phyloP scores from a whole-genome alignment of 2,888 invertebrate species.

The Microdon myrmicae region DNA sequence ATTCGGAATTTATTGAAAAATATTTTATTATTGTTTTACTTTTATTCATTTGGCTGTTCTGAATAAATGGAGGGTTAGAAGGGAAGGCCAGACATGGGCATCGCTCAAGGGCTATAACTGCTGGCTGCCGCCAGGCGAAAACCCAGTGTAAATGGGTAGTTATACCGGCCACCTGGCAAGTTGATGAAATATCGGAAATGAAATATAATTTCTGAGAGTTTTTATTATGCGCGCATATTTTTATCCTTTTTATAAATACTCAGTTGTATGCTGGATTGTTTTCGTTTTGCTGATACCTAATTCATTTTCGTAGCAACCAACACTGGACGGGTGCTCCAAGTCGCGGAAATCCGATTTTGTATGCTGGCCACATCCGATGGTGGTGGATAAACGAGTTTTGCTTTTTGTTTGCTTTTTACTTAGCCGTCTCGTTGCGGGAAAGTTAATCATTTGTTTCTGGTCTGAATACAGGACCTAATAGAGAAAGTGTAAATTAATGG shows the following conservation, averaged over 20 bases:
- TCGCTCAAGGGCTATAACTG: no score
- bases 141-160: conserved; percentile 21
- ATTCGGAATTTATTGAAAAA: conserved; percentile 48
- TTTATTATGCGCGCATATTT: conserved; percentile 12
- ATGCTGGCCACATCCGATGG: conserved; percentile 54
- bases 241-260: no score
- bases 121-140: not conserved
- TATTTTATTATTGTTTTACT: conserved; percentile 45
- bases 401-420: conserved; percentile 5
- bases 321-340: conserved; percentile 25
- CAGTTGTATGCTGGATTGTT: no score
- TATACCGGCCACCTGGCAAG: conserved; percentile 27
- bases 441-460: conserved; percentile 10
- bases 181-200: conserved; percentile 30
- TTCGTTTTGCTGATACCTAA: conserved; percentile 2
- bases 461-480: conserved; percentile 5
- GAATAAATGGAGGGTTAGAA: no score
- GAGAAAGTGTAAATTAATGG: conserved; percentile 14
- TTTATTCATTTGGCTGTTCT: no score
- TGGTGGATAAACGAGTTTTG: not conserved
- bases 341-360: conserved; percentile 49
- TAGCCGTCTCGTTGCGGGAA: conserved; percentile 11
- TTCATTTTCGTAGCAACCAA: conserved; percentile 31
- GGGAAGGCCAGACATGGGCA: no score
- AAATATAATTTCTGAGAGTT: conserved; percentile 22